Base-by-base conservation (phyloP, 2,113 vertebrate species). In the Calonectris borealis region DNA sequence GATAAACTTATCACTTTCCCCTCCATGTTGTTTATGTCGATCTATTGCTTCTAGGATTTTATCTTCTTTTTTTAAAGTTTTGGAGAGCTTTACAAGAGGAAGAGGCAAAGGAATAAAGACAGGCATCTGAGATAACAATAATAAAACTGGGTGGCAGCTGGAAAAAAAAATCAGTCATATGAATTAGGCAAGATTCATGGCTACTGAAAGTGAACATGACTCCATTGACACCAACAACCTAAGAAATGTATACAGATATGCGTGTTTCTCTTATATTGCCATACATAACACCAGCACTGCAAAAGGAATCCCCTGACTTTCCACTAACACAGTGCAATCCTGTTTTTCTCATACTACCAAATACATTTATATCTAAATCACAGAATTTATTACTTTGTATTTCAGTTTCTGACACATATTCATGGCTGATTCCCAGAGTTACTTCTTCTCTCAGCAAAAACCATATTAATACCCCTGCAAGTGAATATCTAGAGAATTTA, bases 301-400 rank as follows among this genome's bases (percentile, higher is more conserved):
- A 61, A 49, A 71, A 87, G 81, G 36, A 89, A 87, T 46, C 22
- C 36, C 31, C 55, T 65, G 36, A 52, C 66, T 85, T 87, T 79
- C 61, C 31, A 69, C 77, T 76, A 51, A 84, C 54, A 76, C 34
- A 54, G 13, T 58, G 13, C 36, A 85, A 48, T 70, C 27, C 66
- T 77, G 7, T 42, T 82, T 78, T 44, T 85, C 27, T 89, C 17
- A 42, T 54, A 16, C 32, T 54, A 82, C 34, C 51, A 83, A 82
- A 89, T 40, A 61, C 26, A 54, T 61, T 82, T 90, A 62, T 94
- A 70, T 19, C n/a, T 87, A 83, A 91, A 90, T 80, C 72, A 86
- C 19, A 61, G 22, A 85, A 76, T 70, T 85, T 76, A 83, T 93
- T 91, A 71, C 69, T 48, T 93, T 92, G 44, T 78, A 92, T 95